These are phyloP conservation scores for Cataglyphis cursor DNA, from an alignment of 2,888 invertebrate species.

Conservation along the genomic window DNA sequence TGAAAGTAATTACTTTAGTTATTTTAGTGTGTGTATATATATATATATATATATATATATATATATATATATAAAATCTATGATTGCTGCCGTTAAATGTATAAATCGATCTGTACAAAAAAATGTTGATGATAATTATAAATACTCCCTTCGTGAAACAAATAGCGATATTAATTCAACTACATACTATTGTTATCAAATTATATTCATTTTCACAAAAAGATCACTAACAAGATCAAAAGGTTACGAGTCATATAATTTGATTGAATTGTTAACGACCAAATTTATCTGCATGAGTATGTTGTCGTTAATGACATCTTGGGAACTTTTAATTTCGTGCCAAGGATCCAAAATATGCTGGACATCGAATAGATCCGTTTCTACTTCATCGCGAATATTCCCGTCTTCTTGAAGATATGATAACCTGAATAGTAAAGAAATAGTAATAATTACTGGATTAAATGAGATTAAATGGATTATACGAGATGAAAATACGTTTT, in stretches of 20 bases:
- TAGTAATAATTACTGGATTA: not conserved
- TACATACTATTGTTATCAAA: slow-evolving; percentile 1
- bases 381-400: not conserved
- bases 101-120: slow-evolving; percentile 45
- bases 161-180: slow-evolving; percentile 30
- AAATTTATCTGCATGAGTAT: not conserved
- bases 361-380: not conserved
- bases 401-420: not conserved
- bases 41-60: not conserved
- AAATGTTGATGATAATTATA: slow-evolving; percentile 34
- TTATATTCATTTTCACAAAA: not conserved
- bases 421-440: not conserved
- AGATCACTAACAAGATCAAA: not conserved
- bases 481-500: not conserved
- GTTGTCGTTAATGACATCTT: not conserved
- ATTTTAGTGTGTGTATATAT: slow-evolving; percentile 23
- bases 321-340: not conserved
- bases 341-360: slow-evolving; percentile 5
- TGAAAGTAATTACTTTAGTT: slow-evolving; percentile 41
- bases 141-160: slow-evolving; percentile 32
- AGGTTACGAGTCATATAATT: slow-evolving; percentile 7
- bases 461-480: no score
- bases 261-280: not conserved
- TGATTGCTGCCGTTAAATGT: slow-evolving; percentile 18
- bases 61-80: slow-evolving; percentile 3